Evolutionary conservation across 2,797 vertebrate species (phyloP), one percentile per base, ranked within the genome.

Genomic region (Numenius phaeopus): DNA sequence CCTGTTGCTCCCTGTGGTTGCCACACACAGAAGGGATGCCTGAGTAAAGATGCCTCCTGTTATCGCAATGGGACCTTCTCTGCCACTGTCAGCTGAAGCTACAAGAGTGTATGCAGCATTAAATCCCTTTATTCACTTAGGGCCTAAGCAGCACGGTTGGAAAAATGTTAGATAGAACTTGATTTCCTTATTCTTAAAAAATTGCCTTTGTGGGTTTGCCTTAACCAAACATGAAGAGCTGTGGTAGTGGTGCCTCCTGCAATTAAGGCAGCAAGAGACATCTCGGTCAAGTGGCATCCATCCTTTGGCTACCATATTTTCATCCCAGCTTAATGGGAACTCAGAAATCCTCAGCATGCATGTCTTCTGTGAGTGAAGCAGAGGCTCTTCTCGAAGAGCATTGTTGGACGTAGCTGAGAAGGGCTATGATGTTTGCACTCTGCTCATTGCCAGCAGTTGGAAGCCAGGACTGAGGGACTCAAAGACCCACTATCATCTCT

Each of bases 341-440:
- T 61, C 5, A 8, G 19, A 76, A 67, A 65, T 79, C 47, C 34
- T 64, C 0, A 0, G 1, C 2, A 0, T 29, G n/a, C 2, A 0
- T 82, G 86, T 89, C 32, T 93, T 78, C 29, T 40, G 49, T 34
- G 55, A 57, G 46, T 19, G 24, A 65, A 72, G 58, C 16, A 71
- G 27, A 14, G 26, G 1, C n/a, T 81, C 8, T 65, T 83, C 67
- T 77, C 24, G 2, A 30, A 32, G 42, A 47, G 27, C 4, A 1
- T 37, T 27, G 32, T 30, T 30, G 5, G 49, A 7, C 0, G 0
- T 78, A n/a, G 37, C 46, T 44, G 57, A 50, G 67, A 40, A 79
- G 64, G 8, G 5, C 52, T 54, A 19, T 55, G n/a, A 21, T 46
- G 14, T 46, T 62, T 69, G 47, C 0, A 0, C 14, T 82, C n/a